phyloP scores from a whole-genome alignment of 2,113 vertebrate genomes.

The Eublepharis macularius region DNA sequence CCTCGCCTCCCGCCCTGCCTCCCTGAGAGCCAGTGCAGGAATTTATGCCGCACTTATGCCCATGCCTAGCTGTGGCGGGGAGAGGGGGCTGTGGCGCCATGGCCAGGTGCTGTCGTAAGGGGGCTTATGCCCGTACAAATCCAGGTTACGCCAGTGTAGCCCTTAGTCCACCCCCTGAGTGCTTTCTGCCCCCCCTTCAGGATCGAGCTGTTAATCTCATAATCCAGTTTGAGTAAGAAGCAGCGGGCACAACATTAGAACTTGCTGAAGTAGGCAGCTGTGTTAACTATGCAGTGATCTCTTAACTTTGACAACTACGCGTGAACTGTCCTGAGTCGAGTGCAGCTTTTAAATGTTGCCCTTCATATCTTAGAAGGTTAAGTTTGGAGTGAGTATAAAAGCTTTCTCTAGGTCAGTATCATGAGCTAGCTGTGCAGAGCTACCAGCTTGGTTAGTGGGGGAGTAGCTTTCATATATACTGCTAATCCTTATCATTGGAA shows the following conservation, averaged over 20 bases:
- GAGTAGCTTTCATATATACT: neutral
- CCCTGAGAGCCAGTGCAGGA: too few species aligned
- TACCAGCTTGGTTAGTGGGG: neutral
- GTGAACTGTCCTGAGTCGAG: neutral
- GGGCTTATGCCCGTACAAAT: too few species aligned
- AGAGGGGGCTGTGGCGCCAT: too few species aligned
- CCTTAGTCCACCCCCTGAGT: too few species aligned
- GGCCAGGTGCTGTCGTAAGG: too few species aligned
- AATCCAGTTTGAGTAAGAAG: neutral
- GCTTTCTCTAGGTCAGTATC: neutral
- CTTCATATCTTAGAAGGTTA: neutral
- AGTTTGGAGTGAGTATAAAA: neutral
- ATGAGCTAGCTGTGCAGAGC: neutral
- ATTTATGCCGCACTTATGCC: too few species aligned
- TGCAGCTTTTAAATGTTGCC: neutral
- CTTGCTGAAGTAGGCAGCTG: neutral
- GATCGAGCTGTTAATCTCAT: too few species aligned
- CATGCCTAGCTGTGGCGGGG: too few species aligned
- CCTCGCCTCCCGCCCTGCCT: too few species aligned
- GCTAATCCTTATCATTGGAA: neutral
- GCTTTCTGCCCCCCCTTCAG: too few species aligned
- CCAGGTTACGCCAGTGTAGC: too few species aligned
- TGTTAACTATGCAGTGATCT: neutral
- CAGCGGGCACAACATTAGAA: too few species aligned
- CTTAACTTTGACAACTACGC: neutral